Evolutionary conservation across 2,888 invertebrate genomes (phyloP).

Genomic region (Drosophila pseudotalamancana): DNA sequence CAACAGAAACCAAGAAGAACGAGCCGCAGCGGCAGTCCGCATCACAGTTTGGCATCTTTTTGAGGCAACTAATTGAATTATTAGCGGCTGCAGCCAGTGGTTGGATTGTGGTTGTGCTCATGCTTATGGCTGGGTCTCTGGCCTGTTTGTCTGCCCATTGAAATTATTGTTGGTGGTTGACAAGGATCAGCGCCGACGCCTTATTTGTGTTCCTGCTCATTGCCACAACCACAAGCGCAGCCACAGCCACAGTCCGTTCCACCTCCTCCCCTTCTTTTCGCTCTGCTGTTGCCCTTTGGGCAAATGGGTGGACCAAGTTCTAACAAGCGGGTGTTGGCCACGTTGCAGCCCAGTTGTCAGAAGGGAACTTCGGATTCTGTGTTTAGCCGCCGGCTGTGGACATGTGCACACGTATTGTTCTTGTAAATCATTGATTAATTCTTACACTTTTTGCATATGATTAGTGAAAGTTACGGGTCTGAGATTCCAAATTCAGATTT

Average conservation of each 20-base stretch:
- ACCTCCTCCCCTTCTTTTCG: slow-evolving; percentile 20
- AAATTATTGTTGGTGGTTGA: slow-evolving; percentile 78
- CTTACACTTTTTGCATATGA: slow-evolving; percentile 78
- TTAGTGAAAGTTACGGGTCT: slow-evolving; percentile 60
- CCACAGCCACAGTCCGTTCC: slow-evolving; percentile 30
- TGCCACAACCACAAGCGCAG: slow-evolving; percentile 54
- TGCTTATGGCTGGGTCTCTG: slow-evolving; percentile 9
- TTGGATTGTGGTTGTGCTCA: slow-evolving; percentile 19
- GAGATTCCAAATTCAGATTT: slow-evolving; percentile 12
- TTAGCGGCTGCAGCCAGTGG: slow-evolving; percentile 59
- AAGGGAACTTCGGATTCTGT: slow-evolving; percentile 16
- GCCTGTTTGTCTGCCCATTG: slow-evolving; percentile 43
- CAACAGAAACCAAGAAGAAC: slow-evolving; percentile 18
- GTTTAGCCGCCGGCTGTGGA: slow-evolving; percentile 58
- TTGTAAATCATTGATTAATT: slow-evolving; percentile 83
- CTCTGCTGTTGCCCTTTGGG: slow-evolving; percentile 51
- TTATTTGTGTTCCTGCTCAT: slow-evolving; percentile 76
- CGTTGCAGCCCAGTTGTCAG: slow-evolving; percentile 44
- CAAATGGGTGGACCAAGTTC: slow-evolving; percentile 57
- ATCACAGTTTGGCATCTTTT: slow-evolving; percentile 71
- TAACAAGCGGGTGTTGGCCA: slow-evolving; percentile 75
- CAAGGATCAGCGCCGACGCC: slow-evolving; percentile 82
- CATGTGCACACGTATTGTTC: slow-evolving; percentile 78
- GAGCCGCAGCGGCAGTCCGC: slow-evolving; percentile 33
- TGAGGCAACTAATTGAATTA: slow-evolving; percentile 81